Evolutionary conservation across 2,113 vertebrate species (phyloP).

Genomic region (Varanus salvator): DNA sequence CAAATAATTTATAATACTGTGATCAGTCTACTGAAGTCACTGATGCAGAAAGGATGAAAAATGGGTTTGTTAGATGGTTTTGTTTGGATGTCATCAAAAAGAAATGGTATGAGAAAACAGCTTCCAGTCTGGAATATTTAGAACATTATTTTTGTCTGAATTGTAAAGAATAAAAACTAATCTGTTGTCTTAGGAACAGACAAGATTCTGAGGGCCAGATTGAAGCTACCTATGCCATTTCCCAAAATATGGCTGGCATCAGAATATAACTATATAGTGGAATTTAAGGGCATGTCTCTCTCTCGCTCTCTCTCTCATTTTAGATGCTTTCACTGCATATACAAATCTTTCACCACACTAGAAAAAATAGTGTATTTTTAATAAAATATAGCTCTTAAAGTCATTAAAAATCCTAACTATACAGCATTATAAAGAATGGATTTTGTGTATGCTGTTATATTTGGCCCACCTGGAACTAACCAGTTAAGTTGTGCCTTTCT

Average conservation of each 20-base stretch:
- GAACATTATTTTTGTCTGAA: slow-evolving; percentile 30
- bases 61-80: slow-evolving; percentile 6
- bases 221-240: background rate
- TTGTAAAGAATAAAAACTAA: slow-evolving; percentile 36
- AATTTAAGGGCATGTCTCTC: slow-evolving; percentile 44
- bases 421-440: slow-evolving; percentile 49
- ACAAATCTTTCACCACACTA: slow-evolving; percentile 61
- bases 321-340: slow-evolving; percentile 56
- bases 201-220: slow-evolving; percentile 18
- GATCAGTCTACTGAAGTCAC: background rate
- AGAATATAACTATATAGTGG: background rate
- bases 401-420: slow-evolving; percentile 52
- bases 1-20: background rate
- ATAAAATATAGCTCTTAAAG: slow-evolving; percentile 67
- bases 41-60: background rate
- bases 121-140: background rate
- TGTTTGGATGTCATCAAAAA: slow-evolving; percentile 10
- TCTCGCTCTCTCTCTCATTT: slow-evolving; percentile 34
- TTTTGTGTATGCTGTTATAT: slow-evolving; percentile 28
- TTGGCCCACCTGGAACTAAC: slow-evolving; percentile 28
- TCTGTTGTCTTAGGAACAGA: slow-evolving; percentile 15
- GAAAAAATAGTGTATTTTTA: slow-evolving; percentile 68
- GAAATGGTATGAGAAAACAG: slow-evolving; percentile 16
- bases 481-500: slow-evolving; percentile 24
- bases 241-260: fast-evolving